A percentile compares a stretch with the other conserved stretches of the same genome.
These are phyloP conservation scores for Agrypnus murinus DNA, from an alignment of 2,888 invertebrate genomes.

Conservation along the genomic window DNA sequence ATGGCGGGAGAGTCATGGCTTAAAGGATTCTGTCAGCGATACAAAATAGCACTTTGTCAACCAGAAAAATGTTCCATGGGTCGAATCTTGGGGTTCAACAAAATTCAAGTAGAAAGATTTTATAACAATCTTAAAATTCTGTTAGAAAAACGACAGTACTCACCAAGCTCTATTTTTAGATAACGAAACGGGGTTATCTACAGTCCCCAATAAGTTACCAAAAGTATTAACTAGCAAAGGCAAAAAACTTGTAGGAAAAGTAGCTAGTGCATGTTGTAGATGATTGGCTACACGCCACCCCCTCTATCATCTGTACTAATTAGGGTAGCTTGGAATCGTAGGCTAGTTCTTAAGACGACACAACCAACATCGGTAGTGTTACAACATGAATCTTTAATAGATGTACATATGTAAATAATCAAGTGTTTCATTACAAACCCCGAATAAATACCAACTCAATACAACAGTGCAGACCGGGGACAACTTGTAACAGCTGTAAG, in stretches of 20 bases:
- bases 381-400: too few relatives aligned
- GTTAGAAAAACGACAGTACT: conserved; percentile 39
- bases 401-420: too few relatives aligned
- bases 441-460: too few relatives aligned
- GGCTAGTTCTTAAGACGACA: too few relatives aligned
- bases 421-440: too few relatives aligned
- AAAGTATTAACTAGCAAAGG: conserved; percentile 58
- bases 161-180: conserved; percentile 54
- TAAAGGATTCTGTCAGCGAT: too few relatives aligned
- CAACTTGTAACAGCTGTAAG: conserved; percentile 56
- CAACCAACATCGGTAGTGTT: too few relatives aligned
- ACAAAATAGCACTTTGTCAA: conserved; percentile 49
- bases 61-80: conserved; percentile 53
- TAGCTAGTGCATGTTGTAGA: too few relatives aligned
- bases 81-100: conserved; percentile 54
- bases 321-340: too few relatives aligned
- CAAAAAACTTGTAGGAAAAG: conserved; percentile 57
- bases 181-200: conserved; percentile 57
- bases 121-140: conserved; percentile 54
- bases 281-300: too few relatives aligned
- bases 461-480: conserved; percentile 56
- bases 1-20: too few relatives aligned
- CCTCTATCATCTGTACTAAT: too few relatives aligned
- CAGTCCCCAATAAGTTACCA: conserved; percentile 58
- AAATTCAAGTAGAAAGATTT: conserved; percentile 57